Evolutionary conservation across 2,797 vertebrate genomes (phyloP).

Genomic region (Stomatorhinus walkeri): DNA sequence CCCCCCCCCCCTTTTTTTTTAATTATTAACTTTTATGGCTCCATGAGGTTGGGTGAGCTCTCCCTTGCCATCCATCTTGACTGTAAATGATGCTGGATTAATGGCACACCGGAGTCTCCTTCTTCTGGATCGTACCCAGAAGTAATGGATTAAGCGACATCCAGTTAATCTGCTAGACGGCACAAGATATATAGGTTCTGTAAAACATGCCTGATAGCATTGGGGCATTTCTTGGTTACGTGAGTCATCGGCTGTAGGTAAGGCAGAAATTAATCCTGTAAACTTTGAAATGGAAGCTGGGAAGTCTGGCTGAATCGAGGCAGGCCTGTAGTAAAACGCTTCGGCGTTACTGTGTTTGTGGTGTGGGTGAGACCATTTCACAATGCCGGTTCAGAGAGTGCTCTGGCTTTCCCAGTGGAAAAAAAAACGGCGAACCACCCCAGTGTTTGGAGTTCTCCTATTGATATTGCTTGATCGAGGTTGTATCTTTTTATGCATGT

Average conservation of each 20-base stretch:
- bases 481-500: neutral
- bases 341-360: neutral
- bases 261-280: neutral
- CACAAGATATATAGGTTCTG: neutral
- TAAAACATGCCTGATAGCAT: neutral
- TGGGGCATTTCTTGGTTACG: neutral
- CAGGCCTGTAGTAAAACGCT: neutral
- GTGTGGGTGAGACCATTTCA: neutral
- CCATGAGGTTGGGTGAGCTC: neutral
- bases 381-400: neutral
- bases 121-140: neutral
- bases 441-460: neutral
- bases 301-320: neutral
- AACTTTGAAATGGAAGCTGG: neutral
- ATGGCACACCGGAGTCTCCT: neutral
- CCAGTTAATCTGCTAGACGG: neutral
- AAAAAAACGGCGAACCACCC: neutral
- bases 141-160: neutral
- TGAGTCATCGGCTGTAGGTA: neutral
- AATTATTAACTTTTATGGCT: neutral
- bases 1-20: neutral
- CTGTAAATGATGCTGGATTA: conserved; percentile 12
- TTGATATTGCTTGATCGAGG: neutral
- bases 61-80: neutral
- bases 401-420: neutral